These are phyloP conservation scores for Solea solea DNA, from an alignment of 2,113 vertebrate genomes.

Conservation along the genomic window DNA sequence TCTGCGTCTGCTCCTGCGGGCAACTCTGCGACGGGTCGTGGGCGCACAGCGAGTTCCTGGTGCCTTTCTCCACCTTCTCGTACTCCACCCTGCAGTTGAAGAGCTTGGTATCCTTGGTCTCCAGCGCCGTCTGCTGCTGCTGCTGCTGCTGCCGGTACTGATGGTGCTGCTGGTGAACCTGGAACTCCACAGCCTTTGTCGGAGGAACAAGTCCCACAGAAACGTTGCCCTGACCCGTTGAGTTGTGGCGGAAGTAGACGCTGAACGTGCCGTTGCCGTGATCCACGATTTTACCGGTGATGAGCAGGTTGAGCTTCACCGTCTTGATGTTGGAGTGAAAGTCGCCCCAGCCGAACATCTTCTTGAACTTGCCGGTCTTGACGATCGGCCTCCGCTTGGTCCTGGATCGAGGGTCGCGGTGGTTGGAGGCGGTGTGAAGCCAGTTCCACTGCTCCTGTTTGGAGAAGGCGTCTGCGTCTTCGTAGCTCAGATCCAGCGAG, in stretches of 20 bases:
- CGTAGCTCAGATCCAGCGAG: conserved; percentile 88
- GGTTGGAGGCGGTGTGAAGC: conserved; percentile 89
- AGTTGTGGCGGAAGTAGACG: conserved; percentile 98
- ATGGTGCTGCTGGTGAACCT: conserved; percentile 78
- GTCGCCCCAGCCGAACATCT: conserved; percentile 99
- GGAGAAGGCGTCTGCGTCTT: conserved; percentile 88
- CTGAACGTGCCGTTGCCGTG: conserved; percentile 98
- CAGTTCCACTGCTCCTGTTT: conserved; percentile 94
- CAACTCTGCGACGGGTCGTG: conserved; percentile 98
- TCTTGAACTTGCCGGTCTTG: conserved; percentile 98
- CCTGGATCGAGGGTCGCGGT: conserved; percentile 87
- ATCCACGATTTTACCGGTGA: conserved; percentile 98
- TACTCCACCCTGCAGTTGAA: conserved; percentile 99
- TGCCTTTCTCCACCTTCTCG: conserved; percentile 97
- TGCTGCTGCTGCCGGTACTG: conserved; percentile 85
- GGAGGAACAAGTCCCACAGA: conserved; percentile 96
- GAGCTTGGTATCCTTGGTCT: conserved; percentile 97
- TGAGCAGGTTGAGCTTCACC: conserved; percentile 95
- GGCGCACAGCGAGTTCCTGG: conserved; percentile 95
- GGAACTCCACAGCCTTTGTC: conserved; percentile 97
- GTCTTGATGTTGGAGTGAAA: conserved; percentile 99
- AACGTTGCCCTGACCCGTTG: conserved; percentile 96
- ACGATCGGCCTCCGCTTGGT: conserved; percentile 91
- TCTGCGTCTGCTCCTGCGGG: conserved; percentile 98
- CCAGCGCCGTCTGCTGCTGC: conserved; percentile 91